Evolutionary conservation across 1,140 invertebrate genomes (phyloP).

Genomic region (Pseudobourletiella spinata): DNA sequence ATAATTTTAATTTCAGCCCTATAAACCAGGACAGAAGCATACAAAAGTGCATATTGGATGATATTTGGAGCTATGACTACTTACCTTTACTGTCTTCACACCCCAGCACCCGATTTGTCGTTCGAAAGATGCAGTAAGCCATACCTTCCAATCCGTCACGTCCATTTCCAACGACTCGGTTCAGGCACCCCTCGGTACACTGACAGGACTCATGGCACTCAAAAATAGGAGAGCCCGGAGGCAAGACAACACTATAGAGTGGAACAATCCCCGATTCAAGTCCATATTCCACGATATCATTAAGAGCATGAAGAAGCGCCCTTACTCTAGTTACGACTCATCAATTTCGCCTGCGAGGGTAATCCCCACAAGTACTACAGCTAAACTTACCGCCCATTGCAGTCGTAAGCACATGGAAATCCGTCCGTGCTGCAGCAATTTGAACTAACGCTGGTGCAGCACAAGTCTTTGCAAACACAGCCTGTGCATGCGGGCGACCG

Average conservation of each 20-base stretch:
- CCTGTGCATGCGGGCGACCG: no score
- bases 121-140: constrained; percentile 69
- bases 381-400: neutral
- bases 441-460: neutral
- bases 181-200: constrained; percentile 64
- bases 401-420: neutral
- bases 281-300: no score
- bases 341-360: no score
- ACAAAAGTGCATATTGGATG: no score
- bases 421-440: neutral
- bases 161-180: constrained; percentile 81
- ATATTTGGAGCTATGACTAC: no score
- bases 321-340: no score
- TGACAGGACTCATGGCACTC: constrained; percentile 83
- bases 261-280: no score
- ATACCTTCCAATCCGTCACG: neutral
- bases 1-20: no score
- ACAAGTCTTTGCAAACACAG: neutral
- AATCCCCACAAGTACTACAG: no score
- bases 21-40: no score
- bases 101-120: constrained; percentile 87
- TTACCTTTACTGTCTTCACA: no score
- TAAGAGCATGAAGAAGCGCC: no score
- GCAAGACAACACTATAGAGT: constrained; percentile 57
- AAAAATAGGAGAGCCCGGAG: constrained; percentile 72